phyloP scores from a whole-genome alignment of 2,888 invertebrate species.

The Eupithecia pulchellata region DNA sequence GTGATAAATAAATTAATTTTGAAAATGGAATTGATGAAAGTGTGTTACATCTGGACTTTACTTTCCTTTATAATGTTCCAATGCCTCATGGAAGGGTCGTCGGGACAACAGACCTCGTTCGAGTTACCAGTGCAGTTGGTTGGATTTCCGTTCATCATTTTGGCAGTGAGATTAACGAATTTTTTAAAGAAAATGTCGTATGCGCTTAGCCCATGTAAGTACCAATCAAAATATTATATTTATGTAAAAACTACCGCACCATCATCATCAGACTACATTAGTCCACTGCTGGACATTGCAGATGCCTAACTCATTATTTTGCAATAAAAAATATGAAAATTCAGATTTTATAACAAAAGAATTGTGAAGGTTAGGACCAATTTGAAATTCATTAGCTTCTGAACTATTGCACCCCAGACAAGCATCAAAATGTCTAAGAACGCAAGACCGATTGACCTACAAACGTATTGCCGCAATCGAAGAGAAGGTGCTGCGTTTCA shows the following conservation, averaged over 20 bases:
- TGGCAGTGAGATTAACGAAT: conserved; percentile 92
- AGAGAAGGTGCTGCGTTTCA: conserved; percentile 59
- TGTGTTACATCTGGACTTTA: conserved; percentile 69
- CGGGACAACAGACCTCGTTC: conserved; percentile 62
- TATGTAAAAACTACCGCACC: background rate
- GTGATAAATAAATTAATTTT: background rate
- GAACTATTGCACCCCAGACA: conserved; percentile 20
- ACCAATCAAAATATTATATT: background rate
- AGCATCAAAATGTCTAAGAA: conserved; percentile 23
- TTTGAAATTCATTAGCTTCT: conserved; percentile 5
- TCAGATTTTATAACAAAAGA: background rate
- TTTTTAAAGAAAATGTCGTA: conserved; percentile 94
- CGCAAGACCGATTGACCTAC: conserved; percentile 56
- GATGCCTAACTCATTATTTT: background rate
- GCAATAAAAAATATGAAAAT: background rate
- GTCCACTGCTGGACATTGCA: background rate
- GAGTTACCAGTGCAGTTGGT: conserved; percentile 92
- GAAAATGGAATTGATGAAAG: conserved; percentile 69
- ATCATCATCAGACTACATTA: too few relatives aligned
- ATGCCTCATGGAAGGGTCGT: conserved; percentile 66
- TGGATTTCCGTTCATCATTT: conserved; percentile 93
- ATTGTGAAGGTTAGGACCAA: background rate
- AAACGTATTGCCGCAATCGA: conserved; percentile 48
- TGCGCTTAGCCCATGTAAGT: conserved; percentile 80
- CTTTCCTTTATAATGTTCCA: conserved; percentile 68